Conservation (phyloP, 2,113 vertebrate species). For the Ceyx cyanopectus region DNA sequence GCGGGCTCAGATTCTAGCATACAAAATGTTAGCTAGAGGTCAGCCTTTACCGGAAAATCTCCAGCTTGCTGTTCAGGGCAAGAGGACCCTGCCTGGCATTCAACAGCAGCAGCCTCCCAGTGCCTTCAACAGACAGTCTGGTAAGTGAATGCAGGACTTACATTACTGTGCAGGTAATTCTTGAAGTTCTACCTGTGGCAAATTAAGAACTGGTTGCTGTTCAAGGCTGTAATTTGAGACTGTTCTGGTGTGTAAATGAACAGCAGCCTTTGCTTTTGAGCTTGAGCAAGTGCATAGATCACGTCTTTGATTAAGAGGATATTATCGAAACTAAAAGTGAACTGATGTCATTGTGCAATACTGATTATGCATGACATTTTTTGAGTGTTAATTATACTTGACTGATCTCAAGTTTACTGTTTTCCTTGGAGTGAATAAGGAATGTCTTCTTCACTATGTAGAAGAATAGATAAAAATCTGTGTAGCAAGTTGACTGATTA, state of each 20-base stretch:
- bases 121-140: conserved; percentile 87
- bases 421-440: neutral
- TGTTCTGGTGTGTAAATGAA: neutral
- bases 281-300: neutral
- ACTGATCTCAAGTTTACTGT: neutral
- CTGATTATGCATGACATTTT: neutral
- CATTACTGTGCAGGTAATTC: neutral
- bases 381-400: neutral
- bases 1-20: conserved; percentile 96
- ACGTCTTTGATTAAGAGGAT: neutral
- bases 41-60: conserved; percentile 96
- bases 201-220: neutral
- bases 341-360: neutral
- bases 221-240: neutral
- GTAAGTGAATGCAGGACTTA: conserved; percentile 73
- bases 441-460: neutral
- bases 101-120: conserved; percentile 82
- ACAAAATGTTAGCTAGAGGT: conserved; percentile 95
- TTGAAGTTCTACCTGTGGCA: neutral
- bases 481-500: neutral
- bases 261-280: neutral
- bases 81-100: conserved; percentile 94
- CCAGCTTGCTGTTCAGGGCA: conserved; percentile 96
- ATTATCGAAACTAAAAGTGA: neutral
- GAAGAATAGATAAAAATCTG: neutral